Conservation (phyloP, 2,797 vertebrate species). For the Eospalax fontanierii region DNA sequence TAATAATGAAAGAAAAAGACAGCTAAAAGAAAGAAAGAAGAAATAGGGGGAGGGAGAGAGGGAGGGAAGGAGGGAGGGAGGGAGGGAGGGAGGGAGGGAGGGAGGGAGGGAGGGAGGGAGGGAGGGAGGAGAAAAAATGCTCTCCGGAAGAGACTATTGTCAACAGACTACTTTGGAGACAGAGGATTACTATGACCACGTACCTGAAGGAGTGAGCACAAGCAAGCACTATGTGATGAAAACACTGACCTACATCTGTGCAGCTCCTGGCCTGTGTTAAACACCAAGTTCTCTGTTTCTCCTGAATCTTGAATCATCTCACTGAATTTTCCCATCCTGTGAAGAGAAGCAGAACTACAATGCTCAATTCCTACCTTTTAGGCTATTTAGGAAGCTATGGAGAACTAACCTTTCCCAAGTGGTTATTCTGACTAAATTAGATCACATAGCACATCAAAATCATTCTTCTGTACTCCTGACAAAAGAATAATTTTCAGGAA, state of each 20-base stretch:
- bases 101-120: no score
- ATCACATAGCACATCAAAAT: not conserved
- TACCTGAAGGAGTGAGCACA: not conserved
- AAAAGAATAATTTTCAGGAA: not conserved
- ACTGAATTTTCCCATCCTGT: not conserved
- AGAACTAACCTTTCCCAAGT: not conserved
- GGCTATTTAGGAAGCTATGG: not conserved
- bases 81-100: no score
- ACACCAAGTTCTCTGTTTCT: not conserved
- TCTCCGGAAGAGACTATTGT: not conserved
- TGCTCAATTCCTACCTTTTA: not conserved
- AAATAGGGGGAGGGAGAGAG: not conserved
- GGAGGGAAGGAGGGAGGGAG: no score
- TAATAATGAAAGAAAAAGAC: not conserved
- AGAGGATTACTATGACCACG: not conserved
- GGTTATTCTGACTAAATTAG: not conserved
- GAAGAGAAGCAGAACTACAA: not conserved
- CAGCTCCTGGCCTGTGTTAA: not conserved
- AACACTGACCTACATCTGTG: not conserved
- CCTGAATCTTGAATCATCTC: constrained; percentile 9
- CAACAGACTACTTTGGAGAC: not conserved
- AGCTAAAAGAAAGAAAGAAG: no score
- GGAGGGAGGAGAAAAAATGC: not conserved
- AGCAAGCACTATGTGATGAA: not conserved
- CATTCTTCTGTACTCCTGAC: not conserved